Percentiles rank a stretch among this genome's conserved stretches.
phyloP scores from a whole-genome alignment of 2,888 invertebrate genomes.

The Aplocera efformata region DNA sequence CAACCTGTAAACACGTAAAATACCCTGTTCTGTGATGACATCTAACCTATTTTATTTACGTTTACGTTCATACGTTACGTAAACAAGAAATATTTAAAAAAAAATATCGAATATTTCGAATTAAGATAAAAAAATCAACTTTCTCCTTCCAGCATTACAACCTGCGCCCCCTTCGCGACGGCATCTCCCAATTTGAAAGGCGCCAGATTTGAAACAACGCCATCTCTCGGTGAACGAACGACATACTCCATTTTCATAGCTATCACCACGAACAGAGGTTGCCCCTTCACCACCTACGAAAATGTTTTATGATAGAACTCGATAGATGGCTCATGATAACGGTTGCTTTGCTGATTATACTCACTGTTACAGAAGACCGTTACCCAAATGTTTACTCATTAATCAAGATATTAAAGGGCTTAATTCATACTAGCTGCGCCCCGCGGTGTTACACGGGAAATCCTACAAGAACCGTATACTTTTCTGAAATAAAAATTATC shows the following conservation, averaged over 20 bases:
- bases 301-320: not conserved
- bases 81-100: not conserved
- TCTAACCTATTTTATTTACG: too few species aligned
- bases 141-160: constrained; percentile 79
- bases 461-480: too few species aligned
- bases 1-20: too few species aligned
- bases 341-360: not conserved
- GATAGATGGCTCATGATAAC: not conserved
- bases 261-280: constrained; percentile 95
- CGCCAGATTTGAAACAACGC: constrained; percentile 85
- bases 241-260: constrained; percentile 99
- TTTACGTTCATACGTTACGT: too few species aligned
- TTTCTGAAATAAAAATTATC: too few species aligned
- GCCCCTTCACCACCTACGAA: constrained; percentile 87
- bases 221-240: constrained; percentile 90
- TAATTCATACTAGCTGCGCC: too few species aligned
- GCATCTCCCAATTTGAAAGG: constrained; percentile 88
- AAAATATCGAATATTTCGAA: not conserved
- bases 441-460: too few species aligned
- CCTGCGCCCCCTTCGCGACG: constrained; percentile 86
- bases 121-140: constrained; percentile 24
- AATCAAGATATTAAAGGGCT: too few species aligned
- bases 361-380: too few species aligned
- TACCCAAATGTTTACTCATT: too few species aligned
- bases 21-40: too few species aligned